Evolutionary conservation across 1,140 invertebrate species (phyloP).

Genomic region (Cecropterus lyciades): DNA sequence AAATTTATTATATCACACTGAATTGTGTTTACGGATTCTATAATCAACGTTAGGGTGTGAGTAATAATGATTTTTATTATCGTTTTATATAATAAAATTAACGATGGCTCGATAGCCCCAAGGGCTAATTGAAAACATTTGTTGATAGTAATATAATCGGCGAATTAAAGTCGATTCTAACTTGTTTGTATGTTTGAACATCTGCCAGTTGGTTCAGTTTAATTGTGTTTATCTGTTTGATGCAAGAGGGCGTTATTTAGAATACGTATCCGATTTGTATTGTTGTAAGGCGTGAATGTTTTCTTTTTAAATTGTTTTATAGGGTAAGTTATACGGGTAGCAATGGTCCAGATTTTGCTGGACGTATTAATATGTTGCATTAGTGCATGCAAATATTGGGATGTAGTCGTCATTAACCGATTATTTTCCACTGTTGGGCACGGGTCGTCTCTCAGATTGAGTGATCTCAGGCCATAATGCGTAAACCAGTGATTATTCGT

Average conservation of each 20-base stretch:
- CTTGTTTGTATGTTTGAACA: conserved; percentile 49
- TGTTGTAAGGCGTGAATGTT: conserved; percentile 18
- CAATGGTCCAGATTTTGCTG: too few relatives aligned
- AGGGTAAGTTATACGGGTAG: background rate
- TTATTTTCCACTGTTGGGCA: too few relatives aligned
- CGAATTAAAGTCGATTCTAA: conserved; percentile 48
- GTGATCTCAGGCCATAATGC: too few relatives aligned
- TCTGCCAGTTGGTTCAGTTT: conserved; percentile 42
- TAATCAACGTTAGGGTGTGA: too few relatives aligned
- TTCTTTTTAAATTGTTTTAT: conserved; percentile 19
- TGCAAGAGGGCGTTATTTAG: conserved; percentile 25
- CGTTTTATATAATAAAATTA: background rate
- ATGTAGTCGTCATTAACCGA: too few relatives aligned
- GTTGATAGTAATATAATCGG: conserved; percentile 49
- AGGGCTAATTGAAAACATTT: conserved; percentile 50
- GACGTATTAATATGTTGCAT: too few relatives aligned
- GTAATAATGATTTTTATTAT: too few relatives aligned
- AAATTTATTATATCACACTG: too few relatives aligned
- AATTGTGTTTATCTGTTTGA: conserved; percentile 44
- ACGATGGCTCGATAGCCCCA: conserved; percentile 24
- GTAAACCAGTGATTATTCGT: too few relatives aligned
- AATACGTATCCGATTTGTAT: conserved; percentile 13
- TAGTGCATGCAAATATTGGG: too few relatives aligned
- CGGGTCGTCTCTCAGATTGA: too few relatives aligned
- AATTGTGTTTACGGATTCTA: too few relatives aligned